Base-by-base conservation (phyloP, 2,888 invertebrate genomes). In the Pachymerium ferrugineum region DNA sequence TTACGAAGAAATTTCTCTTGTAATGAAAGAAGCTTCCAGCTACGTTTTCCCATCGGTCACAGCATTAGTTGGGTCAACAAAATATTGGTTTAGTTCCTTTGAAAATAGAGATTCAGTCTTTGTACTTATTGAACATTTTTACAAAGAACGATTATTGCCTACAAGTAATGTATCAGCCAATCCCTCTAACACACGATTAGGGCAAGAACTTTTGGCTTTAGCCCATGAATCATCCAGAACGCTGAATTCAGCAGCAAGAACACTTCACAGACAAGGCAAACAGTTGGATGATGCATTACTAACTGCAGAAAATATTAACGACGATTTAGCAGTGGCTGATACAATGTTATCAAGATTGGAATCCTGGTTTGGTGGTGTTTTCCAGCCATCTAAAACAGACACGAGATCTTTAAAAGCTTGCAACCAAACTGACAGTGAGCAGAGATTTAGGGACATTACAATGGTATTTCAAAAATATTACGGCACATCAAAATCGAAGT, bases 41-140 rank as follows among this genome's bases (percentile, higher is more conserved):
- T 72, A 72, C 30, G 28, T 72, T 16, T 72, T 72, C 54, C 72
- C 72, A 16, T 72, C 72, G 8, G 16, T 72, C 19, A 54, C 54
- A 25, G 29, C 28, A 0, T 29, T 47, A 14, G 54, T 72, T 19
- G 72, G 35, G 12, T n/a, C 38, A 10, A 25, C 22, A 16, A 72
- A 72, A 16, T 72, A 72, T 72, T 72, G 72, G 72, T 72, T 72
- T 29, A 54, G 72, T 29, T 72, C 72, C 2, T 72, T 72, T 14
- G 6, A 47, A 31, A 72, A 31, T 22, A 3, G 72, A 22, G 72
- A 72, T 28, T 47, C 72, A 8, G 54, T 31, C 19, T 72, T 54
- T 30, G 29, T 29, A 8, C 28, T 72, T 16, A 31, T 72, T 19
- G 54, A 72, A 47, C 72, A 72, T 30, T 72, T 72, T 29, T 28